Evolutionary conservation across 2,797 vertebrate species (phyloP).

Genomic region (Allobates femoralis): DNA sequence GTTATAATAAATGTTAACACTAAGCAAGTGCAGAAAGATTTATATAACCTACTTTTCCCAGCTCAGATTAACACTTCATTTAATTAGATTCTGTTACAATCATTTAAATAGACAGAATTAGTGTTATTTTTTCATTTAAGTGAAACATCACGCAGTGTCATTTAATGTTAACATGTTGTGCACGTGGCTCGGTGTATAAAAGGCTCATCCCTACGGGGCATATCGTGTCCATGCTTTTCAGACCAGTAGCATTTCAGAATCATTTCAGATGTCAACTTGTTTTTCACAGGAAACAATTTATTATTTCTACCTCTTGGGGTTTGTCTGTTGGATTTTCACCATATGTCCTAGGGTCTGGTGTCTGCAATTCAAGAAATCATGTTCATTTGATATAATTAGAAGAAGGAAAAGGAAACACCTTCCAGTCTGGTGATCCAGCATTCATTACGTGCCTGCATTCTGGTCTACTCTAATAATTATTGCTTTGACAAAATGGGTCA

Average conservation of each 20-base stretch:
- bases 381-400: slow-evolving; percentile 52
- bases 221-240: slow-evolving; percentile 16
- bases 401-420: slow-evolving; percentile 42
- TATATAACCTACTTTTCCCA: slow-evolving; percentile 13
- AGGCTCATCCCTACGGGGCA: neutral
- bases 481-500: slow-evolving; percentile 44
- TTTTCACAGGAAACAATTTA: slow-evolving; percentile 47
- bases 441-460: slow-evolving; percentile 28
- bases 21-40: neutral
- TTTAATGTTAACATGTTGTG: slow-evolving; percentile 5
- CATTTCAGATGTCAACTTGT: slow-evolving; percentile 40
- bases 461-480: slow-evolving; percentile 14
- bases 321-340: slow-evolving; percentile 53
- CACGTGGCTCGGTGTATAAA: neutral
- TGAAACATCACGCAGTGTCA: neutral
- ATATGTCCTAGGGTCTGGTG: slow-evolving; percentile 48
- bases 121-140: neutral
- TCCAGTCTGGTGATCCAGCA: slow-evolving; percentile 43
- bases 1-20: slow-evolving; percentile 20
- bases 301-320: slow-evolving; percentile 50
- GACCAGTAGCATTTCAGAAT: slow-evolving; percentile 29
- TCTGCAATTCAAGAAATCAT: slow-evolving; percentile 45
- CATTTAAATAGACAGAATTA: neutral
- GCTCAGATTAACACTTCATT: slow-evolving; percentile 21
- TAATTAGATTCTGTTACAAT: slow-evolving; percentile 26